phyloP scores from a whole-genome alignment of 2,113 vertebrate genomes.

The Vulpes ferrilata region DNA sequence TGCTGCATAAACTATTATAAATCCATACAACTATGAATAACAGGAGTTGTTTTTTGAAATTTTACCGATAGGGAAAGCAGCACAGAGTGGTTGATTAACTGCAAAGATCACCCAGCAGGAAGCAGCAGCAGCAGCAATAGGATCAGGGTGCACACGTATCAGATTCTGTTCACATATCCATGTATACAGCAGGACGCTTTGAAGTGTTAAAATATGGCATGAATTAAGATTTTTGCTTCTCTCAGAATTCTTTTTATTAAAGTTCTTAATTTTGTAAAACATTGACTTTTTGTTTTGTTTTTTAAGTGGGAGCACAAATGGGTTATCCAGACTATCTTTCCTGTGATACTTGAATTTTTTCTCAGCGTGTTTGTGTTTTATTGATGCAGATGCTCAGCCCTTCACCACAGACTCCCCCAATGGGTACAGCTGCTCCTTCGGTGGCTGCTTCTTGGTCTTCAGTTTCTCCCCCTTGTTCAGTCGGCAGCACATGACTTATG shows the following conservation, averaged over 20 bases:
- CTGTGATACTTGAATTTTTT: background rate
- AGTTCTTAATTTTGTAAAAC: slow-evolving; percentile 8
- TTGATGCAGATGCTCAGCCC: background rate
- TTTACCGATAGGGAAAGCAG: background rate
- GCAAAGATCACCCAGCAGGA: background rate
- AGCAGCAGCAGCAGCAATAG: background rate
- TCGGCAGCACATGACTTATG: rapidly evolving
- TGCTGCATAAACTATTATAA: background rate
- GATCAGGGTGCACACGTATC: rapidly evolving
- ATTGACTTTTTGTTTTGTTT: background rate
- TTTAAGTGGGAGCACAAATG: background rate
- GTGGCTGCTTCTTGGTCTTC: background rate
- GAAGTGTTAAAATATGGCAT: background rate
- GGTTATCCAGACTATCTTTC: background rate
- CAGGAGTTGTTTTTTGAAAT: background rate
- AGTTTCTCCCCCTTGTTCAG: background rate
- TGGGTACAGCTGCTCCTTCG: background rate
- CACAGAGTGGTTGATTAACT: background rate
- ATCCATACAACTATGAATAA: background rate
- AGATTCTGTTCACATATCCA: rapidly evolving
- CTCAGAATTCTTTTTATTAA: background rate
- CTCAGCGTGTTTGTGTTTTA: background rate
- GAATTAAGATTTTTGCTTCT: background rate
- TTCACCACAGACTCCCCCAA: background rate
- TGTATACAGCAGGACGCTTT: background rate